These are phyloP conservation scores for Phrixothrix hirtus DNA, from an alignment of 2,888 invertebrate genomes.

Conservation along the genomic window DNA sequence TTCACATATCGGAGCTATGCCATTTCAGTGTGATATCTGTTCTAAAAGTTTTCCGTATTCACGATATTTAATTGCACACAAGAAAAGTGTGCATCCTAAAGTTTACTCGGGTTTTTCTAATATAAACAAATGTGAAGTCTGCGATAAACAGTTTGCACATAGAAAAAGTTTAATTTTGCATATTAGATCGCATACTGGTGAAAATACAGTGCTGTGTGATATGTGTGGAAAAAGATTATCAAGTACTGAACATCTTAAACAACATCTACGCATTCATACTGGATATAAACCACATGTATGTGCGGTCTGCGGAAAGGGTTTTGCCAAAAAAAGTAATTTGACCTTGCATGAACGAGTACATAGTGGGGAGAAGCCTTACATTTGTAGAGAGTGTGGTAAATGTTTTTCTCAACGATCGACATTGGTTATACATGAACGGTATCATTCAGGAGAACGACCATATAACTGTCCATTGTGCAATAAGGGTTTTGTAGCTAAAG, in stretches of 20 bases:
- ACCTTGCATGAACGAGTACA: conserved; percentile 61
- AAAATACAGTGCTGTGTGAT: conserved; percentile 45
- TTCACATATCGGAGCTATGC: conserved; percentile 54
- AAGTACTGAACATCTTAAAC: conserved; percentile 44
- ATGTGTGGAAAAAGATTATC: conserved; percentile 47
- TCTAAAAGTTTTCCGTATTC: conserved; percentile 39
- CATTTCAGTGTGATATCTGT: conserved; percentile 58
- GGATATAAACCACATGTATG: conserved; percentile 58
- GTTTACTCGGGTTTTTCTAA: not conserved
- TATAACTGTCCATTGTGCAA: conserved; percentile 55
- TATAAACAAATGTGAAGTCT: conserved; percentile 40
- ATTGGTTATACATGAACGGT: conserved; percentile 58
- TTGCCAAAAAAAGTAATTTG: conserved; percentile 57
- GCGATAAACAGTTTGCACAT: conserved; percentile 21
- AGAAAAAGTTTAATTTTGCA: conserved; percentile 42
- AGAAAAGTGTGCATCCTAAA: conserved; percentile 54
- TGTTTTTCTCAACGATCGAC: conserved; percentile 56
- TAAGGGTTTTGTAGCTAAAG: conserved; percentile 41
- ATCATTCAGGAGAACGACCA: conserved; percentile 60
- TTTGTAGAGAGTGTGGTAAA: conserved; percentile 59
- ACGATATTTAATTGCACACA: conserved; percentile 57
- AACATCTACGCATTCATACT: conserved; percentile 48
- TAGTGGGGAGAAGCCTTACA: conserved; percentile 58
- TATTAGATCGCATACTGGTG: conserved; percentile 41
- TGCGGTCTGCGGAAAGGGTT: conserved; percentile 59